phyloP scores from a whole-genome alignment of 1,140 invertebrate species.

The Nylanderia fulva region DNA sequence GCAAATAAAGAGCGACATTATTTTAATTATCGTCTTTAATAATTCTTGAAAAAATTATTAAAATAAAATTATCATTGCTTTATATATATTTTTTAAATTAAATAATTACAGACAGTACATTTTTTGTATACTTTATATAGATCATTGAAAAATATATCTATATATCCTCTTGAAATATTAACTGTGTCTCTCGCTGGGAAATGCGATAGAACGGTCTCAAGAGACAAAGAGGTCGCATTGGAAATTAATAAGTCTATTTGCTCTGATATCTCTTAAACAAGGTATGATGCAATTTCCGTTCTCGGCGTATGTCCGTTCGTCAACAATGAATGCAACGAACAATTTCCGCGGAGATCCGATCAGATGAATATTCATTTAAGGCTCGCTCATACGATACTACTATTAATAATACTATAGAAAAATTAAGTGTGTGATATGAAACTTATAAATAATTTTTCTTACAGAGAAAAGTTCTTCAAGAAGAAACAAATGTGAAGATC shows the following conservation, averaged over 20 bases:
- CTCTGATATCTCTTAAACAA: slow-evolving; percentile 27
- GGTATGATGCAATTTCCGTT: slow-evolving; percentile 36
- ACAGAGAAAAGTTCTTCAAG: too few species aligned
- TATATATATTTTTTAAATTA: slow-evolving; percentile 4
- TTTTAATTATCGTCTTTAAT: background rate
- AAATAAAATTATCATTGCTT: background rate
- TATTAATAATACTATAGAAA: background rate
- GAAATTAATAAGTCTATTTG: slow-evolving; percentile 67
- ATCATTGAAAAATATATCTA: background rate
- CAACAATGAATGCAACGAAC: slow-evolving; percentile 41
- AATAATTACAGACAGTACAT: background rate
- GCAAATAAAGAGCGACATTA: slow-evolving; percentile 70
- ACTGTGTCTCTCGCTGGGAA: background rate
- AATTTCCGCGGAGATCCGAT: slow-evolving; percentile 55
- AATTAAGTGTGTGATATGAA: slow-evolving; percentile 9
- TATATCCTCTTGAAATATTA: background rate
- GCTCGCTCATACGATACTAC: background rate
- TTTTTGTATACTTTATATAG: background rate
- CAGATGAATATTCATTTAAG: slow-evolving; percentile 26
- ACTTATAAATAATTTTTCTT: background rate
- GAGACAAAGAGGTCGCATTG: slow-evolving; percentile 21
- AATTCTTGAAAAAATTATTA: too few species aligned
- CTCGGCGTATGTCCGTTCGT: background rate
- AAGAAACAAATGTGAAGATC: background rate
- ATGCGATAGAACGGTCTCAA: background rate